A percentile compares a stretch with the other conserved stretches of the same genome.
These are phyloP conservation scores for Ameiurus melas DNA, from an alignment of 2,113 vertebrate genomes.

Conservation along the genomic window DNA sequence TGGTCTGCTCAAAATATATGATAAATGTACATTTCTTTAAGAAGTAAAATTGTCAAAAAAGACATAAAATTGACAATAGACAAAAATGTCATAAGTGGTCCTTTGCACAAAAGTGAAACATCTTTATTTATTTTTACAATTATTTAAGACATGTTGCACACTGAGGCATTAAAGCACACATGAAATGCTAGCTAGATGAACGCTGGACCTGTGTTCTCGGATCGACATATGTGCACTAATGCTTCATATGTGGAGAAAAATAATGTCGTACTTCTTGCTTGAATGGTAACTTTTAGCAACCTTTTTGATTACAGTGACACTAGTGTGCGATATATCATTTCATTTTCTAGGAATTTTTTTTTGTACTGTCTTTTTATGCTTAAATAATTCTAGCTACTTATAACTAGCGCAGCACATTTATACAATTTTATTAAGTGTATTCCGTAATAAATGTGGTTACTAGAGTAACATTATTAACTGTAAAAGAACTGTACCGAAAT, in stretches of 20 bases:
- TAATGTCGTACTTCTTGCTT: too few relatives aligned
- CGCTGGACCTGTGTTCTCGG: neutral
- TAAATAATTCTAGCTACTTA: neutral
- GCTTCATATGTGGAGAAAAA: neutral
- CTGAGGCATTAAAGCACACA: too few relatives aligned
- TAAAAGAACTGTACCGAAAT: too few relatives aligned
- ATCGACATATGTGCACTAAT: neutral
- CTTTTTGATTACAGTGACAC: neutral
- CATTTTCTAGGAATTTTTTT: neutral
- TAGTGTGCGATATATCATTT: neutral
- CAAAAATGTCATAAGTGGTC: neutral
- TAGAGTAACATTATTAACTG: too few relatives aligned
- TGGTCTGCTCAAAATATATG: neutral
- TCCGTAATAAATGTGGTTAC: too few relatives aligned
- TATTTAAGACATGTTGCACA: too few relatives aligned
- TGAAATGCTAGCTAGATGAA: neutral
- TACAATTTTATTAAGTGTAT: too few relatives aligned
- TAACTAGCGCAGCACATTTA: too few relatives aligned
- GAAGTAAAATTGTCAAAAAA: neutral
- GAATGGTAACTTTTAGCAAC: neutral
- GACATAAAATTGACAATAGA: neutral
- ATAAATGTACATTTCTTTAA: neutral
- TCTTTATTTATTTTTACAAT: neutral
- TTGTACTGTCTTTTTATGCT: neutral
- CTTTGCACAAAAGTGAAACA: too few relatives aligned